These are phyloP conservation scores for Heterotis niloticus DNA, from an alignment of 2,113 vertebrate species.

Conservation along the genomic window DNA sequence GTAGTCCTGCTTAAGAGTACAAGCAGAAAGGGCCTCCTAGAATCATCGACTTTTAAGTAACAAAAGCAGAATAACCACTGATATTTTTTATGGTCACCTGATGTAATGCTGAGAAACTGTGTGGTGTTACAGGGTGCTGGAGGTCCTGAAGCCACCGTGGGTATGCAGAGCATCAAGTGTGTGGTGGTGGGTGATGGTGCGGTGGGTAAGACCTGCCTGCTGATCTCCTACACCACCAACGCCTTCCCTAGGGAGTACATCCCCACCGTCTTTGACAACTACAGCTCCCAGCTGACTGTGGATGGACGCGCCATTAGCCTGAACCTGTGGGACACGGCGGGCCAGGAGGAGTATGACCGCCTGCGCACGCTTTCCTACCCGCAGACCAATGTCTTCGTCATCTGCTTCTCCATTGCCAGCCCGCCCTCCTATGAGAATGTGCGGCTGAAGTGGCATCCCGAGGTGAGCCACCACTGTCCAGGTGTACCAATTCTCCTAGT, in stretches of 20 bases:
- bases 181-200: slow-evolving; percentile 88
- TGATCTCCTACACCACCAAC: slow-evolving; percentile 89
- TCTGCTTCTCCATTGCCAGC: slow-evolving; percentile 37
- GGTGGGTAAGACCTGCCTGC: slow-evolving; percentile 86
- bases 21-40: background rate
- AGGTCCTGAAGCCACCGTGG: slow-evolving; percentile 7
- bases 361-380: slow-evolving; percentile 36
- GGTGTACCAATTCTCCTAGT: slow-evolving; percentile 87
- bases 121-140: slow-evolving; percentile 22
- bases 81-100: background rate
- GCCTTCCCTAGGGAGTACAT: slow-evolving; percentile 91
- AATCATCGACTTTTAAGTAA: too few relatives aligned
- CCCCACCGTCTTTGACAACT: slow-evolving; percentile 91
- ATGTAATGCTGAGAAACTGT: background rate
- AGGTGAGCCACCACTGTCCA: slow-evolving; percentile 92
- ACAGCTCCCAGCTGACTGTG: slow-evolving; percentile 70
- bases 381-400: slow-evolving; percentile 33
- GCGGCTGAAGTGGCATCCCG: slow-evolving; percentile 89
- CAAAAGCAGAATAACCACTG: background rate
- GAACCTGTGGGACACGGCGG: slow-evolving; percentile 36
- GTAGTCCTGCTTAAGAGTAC: background rate
- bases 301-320: slow-evolving; percentile 29
- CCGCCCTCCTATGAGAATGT: slow-evolving; percentile 35
- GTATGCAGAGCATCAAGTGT: slow-evolving; percentile 89
- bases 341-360: slow-evolving; percentile 34